Base-by-base conservation (phyloP, 1,140 invertebrate genomes). In the Cherax destructor region DNA sequence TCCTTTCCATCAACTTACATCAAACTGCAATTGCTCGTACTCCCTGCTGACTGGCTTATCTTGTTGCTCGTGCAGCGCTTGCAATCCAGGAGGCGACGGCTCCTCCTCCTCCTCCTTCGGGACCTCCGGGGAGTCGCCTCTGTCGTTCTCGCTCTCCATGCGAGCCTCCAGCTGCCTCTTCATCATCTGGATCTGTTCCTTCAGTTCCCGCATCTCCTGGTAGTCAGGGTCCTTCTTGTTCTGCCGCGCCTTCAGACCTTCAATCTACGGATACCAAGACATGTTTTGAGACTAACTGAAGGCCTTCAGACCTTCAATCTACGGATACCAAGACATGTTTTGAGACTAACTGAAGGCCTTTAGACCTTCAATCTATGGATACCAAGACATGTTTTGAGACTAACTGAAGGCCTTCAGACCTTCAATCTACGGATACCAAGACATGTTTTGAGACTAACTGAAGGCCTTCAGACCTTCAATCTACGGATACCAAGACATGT, bases 101-200 rank as follows among this genome's bases (percentile, higher is more conserved):
- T 83, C 24, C n/a, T 72, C 76, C 50, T 86, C 76, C 30, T 88
- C 87, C 6, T 89, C 91, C 49, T 81, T 24, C 56, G 83, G 86
- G 3, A 91, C 77, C 11, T 87, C 91, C 10, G 83, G 83, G 13
- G 90, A 79, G 13, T 91, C 92, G 4, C 81, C 65, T 10, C 91
- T 72, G 56, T 59, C 72, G 30, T 93, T 74, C n/a, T 69, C 86
- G 13, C 93, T 92, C 56, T 92, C 89, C 84, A 92, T 85, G 47
- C 83, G 80, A 5, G 92, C 86, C 81, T 92, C 88, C 50, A 93
- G 86, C 41, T 92, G 50, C 50, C 74, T 78, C 61, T 81, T 88
- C 92, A 92, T 92, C 90, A 92, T 86, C 74, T 90, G 85, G 72
- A 93, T 92, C 87, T 93, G 88, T 65, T 93, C 88, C 61, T 93